Evolutionary conservation across 1,140 invertebrate species (phyloP), one percentile per base, ranked within the genome.

Genomic region (Pseudachorutes palmiensis): DNA sequence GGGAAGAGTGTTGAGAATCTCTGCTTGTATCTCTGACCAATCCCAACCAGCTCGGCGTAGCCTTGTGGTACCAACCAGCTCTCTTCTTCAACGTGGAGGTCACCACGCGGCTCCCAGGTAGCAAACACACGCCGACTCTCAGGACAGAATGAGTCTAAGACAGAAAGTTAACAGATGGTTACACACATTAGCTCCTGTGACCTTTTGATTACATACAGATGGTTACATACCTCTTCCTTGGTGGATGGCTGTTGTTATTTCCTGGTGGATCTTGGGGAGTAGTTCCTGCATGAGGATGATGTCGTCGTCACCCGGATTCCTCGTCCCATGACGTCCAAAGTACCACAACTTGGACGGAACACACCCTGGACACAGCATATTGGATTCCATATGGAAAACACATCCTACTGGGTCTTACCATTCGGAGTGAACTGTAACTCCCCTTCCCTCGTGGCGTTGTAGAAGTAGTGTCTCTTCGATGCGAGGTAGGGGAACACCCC

Each of bases 241-340:
- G 5, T 41, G 5, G 19, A 41, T 41, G 5, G 5, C 36, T 9
- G 5, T 19, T 19, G 19, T 30, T 5, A 64, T 49, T 29, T 64
- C 62, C 31, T 5, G 19, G 22, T 49, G 28, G 3, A 65, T 9
- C 2, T 1, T 1, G 3, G 64, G 64, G 32, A 65, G 49, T 14
- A 58, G 1, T 2, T 16, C 24, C 28, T 58, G 28, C 64, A 65
- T 65, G 2, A 24, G 2, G 26, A 9, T 57, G 19, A 58, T 65
- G 32, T 65, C 64, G 1, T 65, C 55, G 2, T 65, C 33, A 3
- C 51, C 64, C 22, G 64, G 64, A 31, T 58, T 51, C 26, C 64
- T 55, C 2, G 64, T 65, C 19, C 64, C 64, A 31, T 65, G 64
- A 26, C 64, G 49, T 29, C 64, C 64, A 36, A 65, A 65, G n/a